phyloP scores from a whole-genome alignment of 2,113 vertebrate species.

The Pelvicachromis taeniatus region DNA sequence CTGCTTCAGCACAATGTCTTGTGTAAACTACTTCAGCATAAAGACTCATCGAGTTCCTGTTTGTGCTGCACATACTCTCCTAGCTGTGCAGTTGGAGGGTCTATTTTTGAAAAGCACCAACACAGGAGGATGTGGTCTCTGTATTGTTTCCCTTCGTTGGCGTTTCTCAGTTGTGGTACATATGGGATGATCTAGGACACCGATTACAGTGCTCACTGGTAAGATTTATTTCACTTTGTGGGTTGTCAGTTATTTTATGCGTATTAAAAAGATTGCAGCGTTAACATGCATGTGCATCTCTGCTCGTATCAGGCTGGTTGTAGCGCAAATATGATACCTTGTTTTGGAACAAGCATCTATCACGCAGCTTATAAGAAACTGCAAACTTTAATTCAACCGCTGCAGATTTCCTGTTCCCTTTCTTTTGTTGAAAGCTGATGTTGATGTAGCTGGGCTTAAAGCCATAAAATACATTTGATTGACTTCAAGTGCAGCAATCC shows the following conservation, averaged over 20 bases:
- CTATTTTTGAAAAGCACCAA: conserved; percentile 9
- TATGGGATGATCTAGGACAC: background rate
- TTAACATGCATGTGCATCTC: background rate
- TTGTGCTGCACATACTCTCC: conserved; percentile 11
- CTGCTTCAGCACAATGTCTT: background rate
- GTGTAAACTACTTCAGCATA: background rate
- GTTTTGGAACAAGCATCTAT: background rate
- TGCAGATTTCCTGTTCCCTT: conserved; percentile 51
- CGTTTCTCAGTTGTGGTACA: background rate
- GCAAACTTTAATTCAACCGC: background rate
- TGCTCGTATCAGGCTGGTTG: background rate
- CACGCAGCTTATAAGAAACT: conserved; percentile 1
- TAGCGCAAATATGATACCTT: background rate
- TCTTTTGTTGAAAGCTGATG: background rate
- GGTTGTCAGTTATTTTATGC: background rate
- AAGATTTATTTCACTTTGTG: background rate
- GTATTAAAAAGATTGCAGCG: background rate
- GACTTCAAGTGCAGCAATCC: background rate
- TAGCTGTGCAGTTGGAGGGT: background rate
- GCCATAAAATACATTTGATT: background rate
- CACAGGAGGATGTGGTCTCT: conserved; percentile 49
- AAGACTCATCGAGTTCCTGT: conserved; percentile 48
- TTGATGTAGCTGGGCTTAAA: background rate
- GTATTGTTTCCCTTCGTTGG: background rate
- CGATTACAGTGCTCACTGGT: conserved; percentile 4